Evolutionary conservation across 1,140 invertebrate species (phyloP), one percentile per base, ranked within the genome.

Genomic region (Zaprionus africanus): DNA sequence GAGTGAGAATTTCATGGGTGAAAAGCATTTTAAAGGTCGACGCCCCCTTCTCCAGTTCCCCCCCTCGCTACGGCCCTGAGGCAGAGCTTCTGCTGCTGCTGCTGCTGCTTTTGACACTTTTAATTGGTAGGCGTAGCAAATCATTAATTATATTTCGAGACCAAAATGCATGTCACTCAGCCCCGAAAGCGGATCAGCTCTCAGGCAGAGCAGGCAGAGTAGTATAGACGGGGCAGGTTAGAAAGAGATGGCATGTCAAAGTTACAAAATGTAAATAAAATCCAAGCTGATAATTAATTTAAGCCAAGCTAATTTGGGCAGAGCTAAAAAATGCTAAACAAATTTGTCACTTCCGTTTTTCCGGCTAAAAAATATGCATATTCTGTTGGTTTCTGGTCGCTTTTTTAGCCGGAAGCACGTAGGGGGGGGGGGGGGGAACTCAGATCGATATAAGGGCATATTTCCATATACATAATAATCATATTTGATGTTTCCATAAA

Each of bases 121-220:
- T 83, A 88, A 87, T 87, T 86, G 84, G 78, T 78, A 76, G 84
- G 84, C 84, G 70, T 77, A 74, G 80, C 78, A 83, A 81, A 88
- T 88, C 84, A 87, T 87, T 88, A 88, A 88, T 87, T 88, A 87
- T 88, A 75, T 87, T 81, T 76, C 51, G 67, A 75, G 76, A 63
- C 71, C 67, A 72, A 88, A 84, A 65, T 83, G 75, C 84, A 81
- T 78, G 77, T 87, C 83, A 87, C 80, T 75, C 63, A 58, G 38
- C 46, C 49, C 17, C 6, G 41, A 24, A 12, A 31, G 49, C 26
- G 58, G 41, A 7, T 43, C 11, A 1, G 22, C 17, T 11, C 4
- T 51, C 49, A 51, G 24, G 13, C 3, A 53, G 17, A n/a, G n/a
- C n/a, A n/a, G n/a, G n/a, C 12, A 49, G 41, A 13, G 46, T 5